Evolutionary conservation across 2,797 vertebrate genomes (phyloP).

Genomic region (Micrastur ruficollis): DNA sequence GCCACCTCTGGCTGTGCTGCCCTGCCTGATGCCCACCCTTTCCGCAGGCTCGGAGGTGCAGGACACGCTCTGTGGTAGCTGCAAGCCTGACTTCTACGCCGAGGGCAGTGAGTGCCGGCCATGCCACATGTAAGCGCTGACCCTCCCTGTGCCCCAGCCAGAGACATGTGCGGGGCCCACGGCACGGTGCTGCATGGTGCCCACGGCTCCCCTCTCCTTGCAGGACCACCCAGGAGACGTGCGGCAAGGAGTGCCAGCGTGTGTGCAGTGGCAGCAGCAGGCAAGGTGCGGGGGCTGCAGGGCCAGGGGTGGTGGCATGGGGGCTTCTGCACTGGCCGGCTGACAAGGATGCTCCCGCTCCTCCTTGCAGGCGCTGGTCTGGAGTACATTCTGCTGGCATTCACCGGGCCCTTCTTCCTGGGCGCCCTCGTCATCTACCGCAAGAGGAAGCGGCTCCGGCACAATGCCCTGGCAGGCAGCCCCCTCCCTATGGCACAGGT

Average conservation of each 20-base stretch:
- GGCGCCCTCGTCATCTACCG: conserved; percentile 14
- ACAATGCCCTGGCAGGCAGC: accelerated
- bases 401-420: conserved; percentile 34
- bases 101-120: background rate
- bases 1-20: background rate
- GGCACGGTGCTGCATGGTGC: background rate
- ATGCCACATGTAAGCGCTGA: background rate
- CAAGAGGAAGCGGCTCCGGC: background rate
- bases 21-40: background rate
- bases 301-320: accelerated
- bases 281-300: background rate
- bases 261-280: accelerated
- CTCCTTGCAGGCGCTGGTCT: conserved; percentile 12
- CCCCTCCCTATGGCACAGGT: accelerated
- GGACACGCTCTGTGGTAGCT: background rate
- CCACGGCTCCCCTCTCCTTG: background rate
- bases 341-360: background rate
- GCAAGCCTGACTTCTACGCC: conserved; percentile 17
- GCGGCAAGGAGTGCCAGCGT: conserved; percentile 72
- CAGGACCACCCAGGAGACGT: background rate
- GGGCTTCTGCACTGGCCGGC: accelerated
- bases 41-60: background rate
- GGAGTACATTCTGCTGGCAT: conserved; percentile 30
- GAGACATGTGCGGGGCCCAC: accelerated
- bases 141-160: background rate